A percentile compares a stretch with the other conserved stretches of the same genome.
Evolutionary conservation across 2,888 invertebrate species (phyloP).

Genomic region (Cetonia aurata): DNA sequence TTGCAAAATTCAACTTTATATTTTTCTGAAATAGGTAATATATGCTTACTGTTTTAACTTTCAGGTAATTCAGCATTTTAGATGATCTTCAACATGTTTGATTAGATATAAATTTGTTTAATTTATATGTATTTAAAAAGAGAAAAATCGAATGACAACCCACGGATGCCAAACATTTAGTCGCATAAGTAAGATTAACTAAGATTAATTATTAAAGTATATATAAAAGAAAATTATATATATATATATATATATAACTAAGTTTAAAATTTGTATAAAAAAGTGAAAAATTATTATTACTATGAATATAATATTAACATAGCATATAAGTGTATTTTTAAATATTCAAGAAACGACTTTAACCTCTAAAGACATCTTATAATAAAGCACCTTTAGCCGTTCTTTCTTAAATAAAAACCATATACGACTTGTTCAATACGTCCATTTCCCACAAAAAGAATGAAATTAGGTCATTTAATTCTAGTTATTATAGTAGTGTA

Average conservation of each 20-base stretch:
- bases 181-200: constrained; percentile 4
- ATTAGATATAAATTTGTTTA: too few species aligned
- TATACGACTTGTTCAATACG: constrained; percentile 42
- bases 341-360: constrained; percentile 49
- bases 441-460: constrained; percentile 27
- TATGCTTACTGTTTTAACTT: too few species aligned
- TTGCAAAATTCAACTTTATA: too few species aligned
- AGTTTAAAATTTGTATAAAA: constrained; percentile 51
- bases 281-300: constrained; percentile 47
- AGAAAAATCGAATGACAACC: constrained; percentile 13
- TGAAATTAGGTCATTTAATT: neutral
- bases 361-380: constrained; percentile 13
- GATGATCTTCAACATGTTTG: too few species aligned
- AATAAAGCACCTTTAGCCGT: constrained; percentile 45
- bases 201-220: constrained; percentile 1
- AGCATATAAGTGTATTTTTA: constrained; percentile 53
- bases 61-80: too few species aligned
- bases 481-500: neutral
- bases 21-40: too few species aligned
- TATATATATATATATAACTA: constrained; percentile 17
- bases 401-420: constrained; percentile 11
- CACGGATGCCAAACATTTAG: constrained; percentile 11
- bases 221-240: constrained; percentile 22
- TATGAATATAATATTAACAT: constrained; percentile 32
- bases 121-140: too few species aligned